Percentiles rank a stretch among this genome's conserved stretches.
These are phyloP conservation scores for Dione vanillae DNA, from an alignment of 2,888 invertebrate genomes.

Conservation along the genomic window DNA sequence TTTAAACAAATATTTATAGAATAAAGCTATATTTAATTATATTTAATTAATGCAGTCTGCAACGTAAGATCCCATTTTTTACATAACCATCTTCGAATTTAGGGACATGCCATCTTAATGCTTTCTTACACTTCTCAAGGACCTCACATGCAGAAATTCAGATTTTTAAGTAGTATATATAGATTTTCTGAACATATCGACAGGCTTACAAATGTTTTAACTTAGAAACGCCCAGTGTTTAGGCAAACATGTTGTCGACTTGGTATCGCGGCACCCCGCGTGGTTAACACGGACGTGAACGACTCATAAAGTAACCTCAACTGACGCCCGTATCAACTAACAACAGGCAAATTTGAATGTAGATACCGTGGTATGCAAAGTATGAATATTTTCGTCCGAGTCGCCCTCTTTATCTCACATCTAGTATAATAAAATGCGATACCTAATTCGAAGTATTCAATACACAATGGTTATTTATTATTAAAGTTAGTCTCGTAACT, in stretches of 20 bases:
- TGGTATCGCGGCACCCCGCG: slow-evolving; percentile 30
- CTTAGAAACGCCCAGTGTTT: background rate
- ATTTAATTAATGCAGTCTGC: background rate
- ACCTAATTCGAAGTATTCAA: slow-evolving; percentile 14
- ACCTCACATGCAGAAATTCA: too few species aligned
- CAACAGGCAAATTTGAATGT: slow-evolving; percentile 33
- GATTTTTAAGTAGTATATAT: too few species aligned
- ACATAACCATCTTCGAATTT: too few species aligned
- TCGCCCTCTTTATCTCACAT: slow-evolving; percentile 26
- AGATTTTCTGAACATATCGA: background rate
- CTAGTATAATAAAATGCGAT: slow-evolving; percentile 13
- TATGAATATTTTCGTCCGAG: slow-evolving; percentile 26
- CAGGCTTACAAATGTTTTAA: background rate
- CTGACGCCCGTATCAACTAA: slow-evolving; percentile 25
- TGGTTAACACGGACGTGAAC: slow-evolving; percentile 30
- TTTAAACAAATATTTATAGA: too few species aligned
- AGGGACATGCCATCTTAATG: too few species aligned
- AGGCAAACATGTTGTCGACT: background rate
- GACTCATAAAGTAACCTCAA: slow-evolving; percentile 29
- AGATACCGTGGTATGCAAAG: slow-evolving; percentile 5
- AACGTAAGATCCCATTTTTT: too few species aligned
- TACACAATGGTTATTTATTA: slow-evolving; percentile 11
- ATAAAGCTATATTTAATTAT: too few species aligned
- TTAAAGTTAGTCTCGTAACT: background rate
- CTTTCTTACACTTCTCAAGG: too few species aligned